These are phyloP conservation scores for Habrosyne pyritoides DNA, from an alignment of 2,888 invertebrate genomes.

Conservation along the genomic window DNA sequence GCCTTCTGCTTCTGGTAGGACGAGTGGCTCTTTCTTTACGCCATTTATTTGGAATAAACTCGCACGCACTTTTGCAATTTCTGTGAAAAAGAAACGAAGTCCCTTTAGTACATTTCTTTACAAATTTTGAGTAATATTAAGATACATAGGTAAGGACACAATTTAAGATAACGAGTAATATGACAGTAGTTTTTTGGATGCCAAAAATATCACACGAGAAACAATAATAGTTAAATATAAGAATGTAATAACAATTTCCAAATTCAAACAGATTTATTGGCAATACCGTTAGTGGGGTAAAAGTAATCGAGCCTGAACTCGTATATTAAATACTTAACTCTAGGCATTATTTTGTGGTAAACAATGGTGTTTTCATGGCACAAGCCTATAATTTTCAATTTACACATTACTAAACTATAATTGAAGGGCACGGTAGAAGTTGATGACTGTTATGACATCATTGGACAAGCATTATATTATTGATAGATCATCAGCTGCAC, in stretches of 20 bases:
- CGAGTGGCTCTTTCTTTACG: conserved; percentile 95
- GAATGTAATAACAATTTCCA: background rate
- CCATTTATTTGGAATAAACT: conserved; percentile 99
- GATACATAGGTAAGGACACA: background rate
- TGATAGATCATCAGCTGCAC: conserved; percentile 51
- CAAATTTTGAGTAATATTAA: background rate
- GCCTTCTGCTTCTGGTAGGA: conserved; percentile 95
- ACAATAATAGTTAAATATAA: background rate
- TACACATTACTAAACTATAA: conserved; percentile 1
- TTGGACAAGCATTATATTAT: conserved; percentile 41
- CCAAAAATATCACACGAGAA: background rate
- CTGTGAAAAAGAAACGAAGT: conserved; percentile 85
- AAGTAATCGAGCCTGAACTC: too few species aligned
- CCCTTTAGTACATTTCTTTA: background rate
- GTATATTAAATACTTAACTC: too few species aligned
- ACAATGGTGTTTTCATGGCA: background rate
- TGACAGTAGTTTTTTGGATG: too few species aligned
- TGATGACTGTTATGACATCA: conserved; percentile 55
- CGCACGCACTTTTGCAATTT: conserved; percentile 98
- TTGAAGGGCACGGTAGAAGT: conserved; percentile 30
- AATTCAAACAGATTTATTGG: too few species aligned
- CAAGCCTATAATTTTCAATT: conserved; percentile 8
- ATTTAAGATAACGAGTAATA: too few species aligned
- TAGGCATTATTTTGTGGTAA: too few species aligned
- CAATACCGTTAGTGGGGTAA: too few species aligned